Conservation (phyloP, 2,888 invertebrate species). For the Noctua comes region DNA sequence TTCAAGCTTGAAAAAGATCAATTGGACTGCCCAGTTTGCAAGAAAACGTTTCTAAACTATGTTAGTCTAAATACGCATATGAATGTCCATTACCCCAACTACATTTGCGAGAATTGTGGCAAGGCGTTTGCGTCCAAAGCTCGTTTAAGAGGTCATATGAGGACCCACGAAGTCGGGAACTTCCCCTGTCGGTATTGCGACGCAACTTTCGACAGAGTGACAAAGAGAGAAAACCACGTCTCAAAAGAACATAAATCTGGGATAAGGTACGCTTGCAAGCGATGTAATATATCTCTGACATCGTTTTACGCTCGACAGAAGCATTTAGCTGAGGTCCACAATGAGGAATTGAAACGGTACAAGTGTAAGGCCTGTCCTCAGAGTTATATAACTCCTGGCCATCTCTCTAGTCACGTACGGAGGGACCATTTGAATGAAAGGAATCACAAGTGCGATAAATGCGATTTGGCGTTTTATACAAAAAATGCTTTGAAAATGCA, state of each 20-base stretch:
- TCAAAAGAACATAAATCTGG: conserved; percentile 87
- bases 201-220: conserved; percentile 83
- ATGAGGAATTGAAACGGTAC: conserved; percentile 86
- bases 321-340: conserved; percentile 85
- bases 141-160: conserved; percentile 86
- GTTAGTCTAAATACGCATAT: conserved; percentile 88
- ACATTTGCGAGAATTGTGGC: conserved; percentile 88
- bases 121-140: conserved; percentile 90
- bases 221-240: conserved; percentile 86
- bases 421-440: conserved; percentile 86
- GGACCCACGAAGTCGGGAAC: conserved; percentile 88
- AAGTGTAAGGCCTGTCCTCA: conserved; percentile 87
- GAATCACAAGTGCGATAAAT: conserved; percentile 88
- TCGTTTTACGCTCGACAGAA: conserved; percentile 87
- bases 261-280: conserved; percentile 83
- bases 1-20: conserved; percentile 87
- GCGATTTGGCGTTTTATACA: conserved; percentile 89
- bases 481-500: conserved; percentile 90
- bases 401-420: conserved; percentile 84
- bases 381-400: conserved; percentile 87
- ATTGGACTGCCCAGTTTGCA: conserved; percentile 84
- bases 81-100: conserved; percentile 88
- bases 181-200: conserved; percentile 84
- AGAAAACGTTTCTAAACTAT: conserved; percentile 84
- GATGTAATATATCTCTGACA: conserved; percentile 82